Evolutionary conservation across 2,888 invertebrate genomes (phyloP), one percentile per base, ranked within the genome.

Genomic region (Andrena dorsata): DNA sequence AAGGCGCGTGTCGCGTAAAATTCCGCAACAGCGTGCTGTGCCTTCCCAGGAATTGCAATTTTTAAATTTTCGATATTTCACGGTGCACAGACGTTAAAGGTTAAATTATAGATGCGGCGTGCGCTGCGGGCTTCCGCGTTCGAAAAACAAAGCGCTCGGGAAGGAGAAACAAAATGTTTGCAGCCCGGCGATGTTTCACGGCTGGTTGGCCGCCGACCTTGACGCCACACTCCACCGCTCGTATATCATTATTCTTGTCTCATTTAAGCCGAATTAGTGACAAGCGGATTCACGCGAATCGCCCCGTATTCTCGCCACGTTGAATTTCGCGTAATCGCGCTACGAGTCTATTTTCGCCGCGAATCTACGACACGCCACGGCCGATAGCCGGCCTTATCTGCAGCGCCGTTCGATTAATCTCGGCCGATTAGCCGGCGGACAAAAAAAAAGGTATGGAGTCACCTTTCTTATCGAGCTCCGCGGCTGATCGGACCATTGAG

Each of bases 261-360:
- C 80, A 72, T 80, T 80, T 80, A 68, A 72, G 80, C 63, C 72
- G 73, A 41, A 80, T 80, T 72, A 80, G 80, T 63, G 41, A 80
- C 80, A 49, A 72, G 49, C 72, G 80, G 58, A 68, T 80, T 58
- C 80, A 68, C 80, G 49, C 63, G 68, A 51, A 68, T 68, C 68
- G 80, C 58, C 23, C 72, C 80, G 63, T 68, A 72, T 80, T 72
- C 68, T 63, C 56, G 20, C 47, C 80, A 63, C 80, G 71, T 72
- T 80, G 35, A 79, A 63, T 80, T 72, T 80, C 68, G 13, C 47
- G 63, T 64, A 64, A 72, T 76, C 66, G 66, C 58, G 66, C n/a
- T n/a, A n/a, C n/a, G n/a, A n/a, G 63, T 49, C 28, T 51, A 35
- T 28, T 49, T n/a, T 30, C 53, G 23, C 26, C 28, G 66, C 26